phyloP scores from a whole-genome alignment of 2,113 vertebrate species.

The Nesoenas mayeri region DNA sequence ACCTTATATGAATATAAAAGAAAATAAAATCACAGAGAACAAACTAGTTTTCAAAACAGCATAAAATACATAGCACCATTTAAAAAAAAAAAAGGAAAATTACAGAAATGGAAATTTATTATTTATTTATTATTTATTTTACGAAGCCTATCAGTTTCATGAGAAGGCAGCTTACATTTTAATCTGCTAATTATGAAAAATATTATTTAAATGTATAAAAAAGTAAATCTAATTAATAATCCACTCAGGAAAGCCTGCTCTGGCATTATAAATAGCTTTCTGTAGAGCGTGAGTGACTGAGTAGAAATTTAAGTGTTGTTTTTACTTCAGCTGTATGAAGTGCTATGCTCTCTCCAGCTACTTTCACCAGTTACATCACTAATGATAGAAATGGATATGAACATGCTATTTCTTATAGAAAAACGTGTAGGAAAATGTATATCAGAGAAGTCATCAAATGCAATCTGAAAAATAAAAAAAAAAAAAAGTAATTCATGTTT shows the following conservation, averaged over 20 bases:
- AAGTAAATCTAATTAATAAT: background rate
- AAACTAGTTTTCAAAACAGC: background rate
- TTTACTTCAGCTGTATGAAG: background rate
- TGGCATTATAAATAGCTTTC: constrained; percentile 1
- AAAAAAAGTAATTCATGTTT: background rate
- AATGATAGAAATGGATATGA: background rate
- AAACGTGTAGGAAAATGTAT: background rate
- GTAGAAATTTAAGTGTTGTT: background rate
- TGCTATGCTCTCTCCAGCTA: background rate
- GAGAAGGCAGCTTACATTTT: background rate
- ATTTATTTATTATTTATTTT: background rate
- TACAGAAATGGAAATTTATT: too few relatives aligned
- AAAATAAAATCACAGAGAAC: background rate
- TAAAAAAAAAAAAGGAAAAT: background rate
- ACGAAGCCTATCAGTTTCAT: background rate
- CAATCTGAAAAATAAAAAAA: background rate
- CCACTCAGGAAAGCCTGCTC: background rate
- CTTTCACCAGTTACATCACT: background rate
- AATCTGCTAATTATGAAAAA: background rate
- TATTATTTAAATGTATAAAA: background rate
- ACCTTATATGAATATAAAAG: background rate
- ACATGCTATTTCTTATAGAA: background rate
- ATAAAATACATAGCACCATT: background rate
- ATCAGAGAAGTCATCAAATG: background rate
- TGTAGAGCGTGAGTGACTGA: background rate